Percentiles rank a stretch among this genome's conserved stretches.
Evolutionary conservation across 2,888 invertebrate species (phyloP).

Genomic region (Microctonus hyperodae): DNA sequence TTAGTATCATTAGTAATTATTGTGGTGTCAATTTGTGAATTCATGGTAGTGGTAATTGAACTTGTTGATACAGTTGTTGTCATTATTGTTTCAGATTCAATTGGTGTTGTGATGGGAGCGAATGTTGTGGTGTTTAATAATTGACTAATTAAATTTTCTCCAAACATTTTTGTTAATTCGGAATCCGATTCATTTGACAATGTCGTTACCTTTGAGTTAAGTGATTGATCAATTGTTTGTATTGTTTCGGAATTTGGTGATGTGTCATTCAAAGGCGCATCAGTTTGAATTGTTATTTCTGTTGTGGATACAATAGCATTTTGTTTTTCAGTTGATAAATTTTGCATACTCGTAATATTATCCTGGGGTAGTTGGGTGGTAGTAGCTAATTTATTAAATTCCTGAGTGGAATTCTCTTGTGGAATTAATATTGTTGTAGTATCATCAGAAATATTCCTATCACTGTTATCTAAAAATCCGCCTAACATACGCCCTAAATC

Average conservation of each 20-base stretch:
- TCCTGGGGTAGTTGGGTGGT: background rate
- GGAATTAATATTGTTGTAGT: constrained; percentile 8
- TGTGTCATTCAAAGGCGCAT: background rate
- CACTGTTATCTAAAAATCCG: constrained; percentile 47
- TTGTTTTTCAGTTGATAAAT: background rate
- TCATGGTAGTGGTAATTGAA: constrained; percentile 5
- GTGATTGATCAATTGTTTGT: constrained; percentile 1
- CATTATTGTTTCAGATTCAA: background rate
- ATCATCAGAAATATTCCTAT: constrained; percentile 31
- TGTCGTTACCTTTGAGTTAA: constrained; percentile 4
- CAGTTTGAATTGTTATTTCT: background rate
- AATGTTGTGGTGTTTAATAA: constrained; percentile 33
- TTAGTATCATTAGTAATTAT: constrained; percentile 35
- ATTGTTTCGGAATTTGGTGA: background rate
- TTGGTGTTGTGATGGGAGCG: constrained; percentile 23
- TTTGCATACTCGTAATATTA: background rate
- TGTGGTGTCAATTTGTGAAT: constrained; percentile 21
- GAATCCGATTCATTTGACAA: background rate
- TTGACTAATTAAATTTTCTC: constrained; percentile 16
- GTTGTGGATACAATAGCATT: background rate
- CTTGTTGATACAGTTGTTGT: too few species aligned
- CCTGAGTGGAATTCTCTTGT: constrained; percentile 7
- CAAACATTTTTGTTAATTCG: constrained; percentile 15
- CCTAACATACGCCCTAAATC: constrained; percentile 42
- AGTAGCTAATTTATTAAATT: background rate